Percentiles rank a stretch among this genome's conserved stretches.
Conservation (phyloP, 2,113 vertebrate species). For the Jaculus jaculus region DNA sequence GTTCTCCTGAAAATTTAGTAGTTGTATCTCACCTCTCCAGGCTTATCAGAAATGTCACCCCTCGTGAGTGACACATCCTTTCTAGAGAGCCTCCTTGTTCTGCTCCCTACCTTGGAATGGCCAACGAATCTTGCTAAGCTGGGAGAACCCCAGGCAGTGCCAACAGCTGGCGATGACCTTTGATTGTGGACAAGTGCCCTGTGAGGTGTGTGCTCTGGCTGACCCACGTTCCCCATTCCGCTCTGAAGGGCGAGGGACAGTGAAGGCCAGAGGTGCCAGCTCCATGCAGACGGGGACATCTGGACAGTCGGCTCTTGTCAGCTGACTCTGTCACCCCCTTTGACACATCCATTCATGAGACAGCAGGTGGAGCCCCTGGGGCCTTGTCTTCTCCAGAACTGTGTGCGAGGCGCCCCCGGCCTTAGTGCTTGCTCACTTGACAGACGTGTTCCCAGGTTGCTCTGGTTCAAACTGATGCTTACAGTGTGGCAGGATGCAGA, state of each 20-base stretch:
- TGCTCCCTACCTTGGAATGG: slow-evolving; percentile 30
- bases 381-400: not conserved
- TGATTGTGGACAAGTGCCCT: not conserved
- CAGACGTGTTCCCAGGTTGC: not conserved
- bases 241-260: not conserved
- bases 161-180: not conserved
- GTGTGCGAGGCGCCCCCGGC: not conserved
- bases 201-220: not conserved
- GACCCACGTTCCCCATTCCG: not conserved
- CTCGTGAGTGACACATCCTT: not conserved
- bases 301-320: accelerated
- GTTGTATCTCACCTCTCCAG: not conserved
- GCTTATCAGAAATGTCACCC: not conserved
- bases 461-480: not conserved
- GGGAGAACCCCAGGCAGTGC: not conserved
- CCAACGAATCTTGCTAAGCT: slow-evolving; percentile 14
- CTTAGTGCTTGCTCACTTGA: not conserved
- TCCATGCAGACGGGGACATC: not conserved
- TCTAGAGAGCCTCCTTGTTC: not conserved
- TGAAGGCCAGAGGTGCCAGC: not conserved
- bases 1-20: not conserved
- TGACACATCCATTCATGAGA: not conserved
- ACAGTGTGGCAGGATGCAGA: not conserved
- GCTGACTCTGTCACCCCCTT: not conserved
- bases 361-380: not conserved